These are phyloP conservation scores for Chondrilla cf. caribensis DNA, from an alignment of 37 sponge, comb jelly and placozoan species.

Conservation along the genomic window DNA sequence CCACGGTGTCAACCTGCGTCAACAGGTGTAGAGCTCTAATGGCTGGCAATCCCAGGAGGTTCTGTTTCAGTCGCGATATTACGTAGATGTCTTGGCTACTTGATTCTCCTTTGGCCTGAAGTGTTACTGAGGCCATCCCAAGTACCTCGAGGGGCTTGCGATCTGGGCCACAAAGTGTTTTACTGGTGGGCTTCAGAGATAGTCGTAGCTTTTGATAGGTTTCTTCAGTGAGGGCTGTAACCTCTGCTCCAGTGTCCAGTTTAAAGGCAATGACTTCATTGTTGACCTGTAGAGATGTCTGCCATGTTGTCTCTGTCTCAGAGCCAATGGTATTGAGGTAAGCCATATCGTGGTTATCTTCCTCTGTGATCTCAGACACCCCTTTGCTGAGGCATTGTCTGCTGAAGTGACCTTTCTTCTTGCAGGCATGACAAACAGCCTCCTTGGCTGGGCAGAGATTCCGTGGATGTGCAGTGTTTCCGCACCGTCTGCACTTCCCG, in stretches of 20 bases:
- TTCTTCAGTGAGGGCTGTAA: background rate
- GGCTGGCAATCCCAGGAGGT: constrained; percentile 10
- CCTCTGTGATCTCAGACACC: background rate
- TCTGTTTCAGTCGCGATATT: background rate
- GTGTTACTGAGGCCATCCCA: background rate
- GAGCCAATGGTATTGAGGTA: background rate
- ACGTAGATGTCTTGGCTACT: background rate
- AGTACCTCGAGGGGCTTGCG: background rate
- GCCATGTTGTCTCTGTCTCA: background rate
- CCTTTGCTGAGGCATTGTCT: background rate
- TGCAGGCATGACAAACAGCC: too few species aligned
- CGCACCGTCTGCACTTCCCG: too few species aligned
- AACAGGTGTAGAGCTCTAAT: background rate
- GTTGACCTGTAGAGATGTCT: too few species aligned
- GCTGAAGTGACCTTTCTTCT: too few species aligned
- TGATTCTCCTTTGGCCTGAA: background rate
- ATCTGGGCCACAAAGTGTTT: constrained; percentile 3
- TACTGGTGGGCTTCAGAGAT: background rate
- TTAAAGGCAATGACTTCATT: background rate
- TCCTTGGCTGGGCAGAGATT: too few species aligned
- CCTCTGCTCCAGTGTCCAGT: background rate
- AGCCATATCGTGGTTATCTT: background rate
- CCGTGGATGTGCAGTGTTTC: too few species aligned
- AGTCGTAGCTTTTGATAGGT: background rate
- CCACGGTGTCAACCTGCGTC: background rate